A percentile compares a stretch with the other conserved stretches of the same genome.
phyloP scores from a whole-genome alignment of 2,888 invertebrate species.

The Homarus gammarus region DNA sequence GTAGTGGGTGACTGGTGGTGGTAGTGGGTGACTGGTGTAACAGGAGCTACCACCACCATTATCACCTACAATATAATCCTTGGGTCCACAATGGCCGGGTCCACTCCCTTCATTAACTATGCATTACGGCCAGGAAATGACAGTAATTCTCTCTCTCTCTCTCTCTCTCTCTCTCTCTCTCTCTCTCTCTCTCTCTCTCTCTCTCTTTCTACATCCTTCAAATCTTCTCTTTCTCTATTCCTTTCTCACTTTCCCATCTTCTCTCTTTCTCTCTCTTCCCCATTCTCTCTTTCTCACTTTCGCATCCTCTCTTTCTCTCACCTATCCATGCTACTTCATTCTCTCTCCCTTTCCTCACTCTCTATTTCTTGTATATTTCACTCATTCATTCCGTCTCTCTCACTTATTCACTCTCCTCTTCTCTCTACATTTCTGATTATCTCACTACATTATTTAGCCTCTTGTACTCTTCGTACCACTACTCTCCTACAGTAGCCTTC shows the following conservation, averaged over 20 bases:
- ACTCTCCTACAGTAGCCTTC: no score
- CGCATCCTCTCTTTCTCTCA: no score
- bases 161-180: constrained; percentile 6
- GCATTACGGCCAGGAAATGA: not conserved
- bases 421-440: no score
- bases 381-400: no score
- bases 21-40: no score
- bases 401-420: no score
- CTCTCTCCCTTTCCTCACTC: no score
- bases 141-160: constrained; percentile 7
- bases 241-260: not conserved
- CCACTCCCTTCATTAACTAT: not conserved
- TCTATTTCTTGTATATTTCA: no score
- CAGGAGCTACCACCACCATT: not conserved
- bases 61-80: not conserved
- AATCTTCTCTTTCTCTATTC: not conserved
- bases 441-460: no score
- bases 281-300: not conserved
- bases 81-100: not conserved
- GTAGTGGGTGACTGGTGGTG: no score
- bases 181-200: not conserved
- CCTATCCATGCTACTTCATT: no score
- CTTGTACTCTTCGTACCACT: no score
- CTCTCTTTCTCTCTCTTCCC: constrained; percentile 19
- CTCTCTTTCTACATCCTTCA: not conserved